A percentile compares a stretch with the other conserved stretches of the same genome.
phyloP scores from a whole-genome alignment of 2,888 invertebrate genomes.

The Strigamia transsilvanica region DNA sequence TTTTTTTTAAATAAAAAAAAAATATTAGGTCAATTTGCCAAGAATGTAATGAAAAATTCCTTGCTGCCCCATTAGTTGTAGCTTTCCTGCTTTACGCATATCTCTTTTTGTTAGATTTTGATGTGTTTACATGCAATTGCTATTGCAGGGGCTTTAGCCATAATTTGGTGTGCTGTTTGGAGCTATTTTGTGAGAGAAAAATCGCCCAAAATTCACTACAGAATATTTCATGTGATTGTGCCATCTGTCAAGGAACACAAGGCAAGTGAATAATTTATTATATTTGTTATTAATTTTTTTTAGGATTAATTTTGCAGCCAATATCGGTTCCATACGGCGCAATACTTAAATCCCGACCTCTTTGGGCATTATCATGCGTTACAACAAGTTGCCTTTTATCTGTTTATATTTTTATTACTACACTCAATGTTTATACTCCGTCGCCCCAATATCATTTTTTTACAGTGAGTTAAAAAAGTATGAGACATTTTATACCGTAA shows the following conservation, averaged over 20 bases:
- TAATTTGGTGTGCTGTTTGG: neutral
- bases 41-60: neutral
- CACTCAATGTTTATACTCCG: constrained; percentile 15
- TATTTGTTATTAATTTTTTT: neutral
- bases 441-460: constrained; percentile 21
- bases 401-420: constrained; percentile 18
- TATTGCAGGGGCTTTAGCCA: neutral
- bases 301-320: neutral
- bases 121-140: neutral
- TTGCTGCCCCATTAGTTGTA: neutral
- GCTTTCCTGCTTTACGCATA: neutral
- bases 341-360: constrained; percentile 9
- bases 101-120: neutral
- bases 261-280: neutral
- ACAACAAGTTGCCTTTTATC: constrained; percentile 9
- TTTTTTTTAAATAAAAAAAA: neutral
- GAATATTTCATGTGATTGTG: constrained; percentile 10
- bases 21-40: too few relatives aligned
- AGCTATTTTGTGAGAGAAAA: constrained; percentile 14
- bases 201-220: neutral
- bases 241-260: neutral
- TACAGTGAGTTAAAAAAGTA: neutral
- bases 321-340: neutral
- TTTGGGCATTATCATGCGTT: neutral
- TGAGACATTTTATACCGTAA: neutral